Base-by-base conservation (phyloP, 2,888 invertebrate species). In the Xylota segnis region DNA sequence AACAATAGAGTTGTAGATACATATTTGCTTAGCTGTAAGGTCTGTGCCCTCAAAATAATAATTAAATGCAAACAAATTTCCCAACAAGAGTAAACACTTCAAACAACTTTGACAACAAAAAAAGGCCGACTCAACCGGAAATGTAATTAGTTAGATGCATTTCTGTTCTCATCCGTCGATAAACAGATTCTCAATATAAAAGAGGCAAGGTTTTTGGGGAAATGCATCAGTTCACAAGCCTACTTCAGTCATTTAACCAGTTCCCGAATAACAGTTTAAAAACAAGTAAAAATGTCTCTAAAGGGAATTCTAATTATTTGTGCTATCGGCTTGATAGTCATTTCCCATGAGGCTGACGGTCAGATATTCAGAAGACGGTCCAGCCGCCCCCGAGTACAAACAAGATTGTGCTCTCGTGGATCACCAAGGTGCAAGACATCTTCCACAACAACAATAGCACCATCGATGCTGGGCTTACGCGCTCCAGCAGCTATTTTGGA, bases 391-490 rank as follows among this genome's bases (percentile, higher is more conserved):
- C 50, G 76, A 16, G 58, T 58, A 6, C 66, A 76, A 23, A 9
- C 37, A 7, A 56, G 66, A 18, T 34, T 66, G 4, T 76, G 76
- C 5, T 9, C 34, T 2, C 75, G 75, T 5, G 75, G 65, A 4
- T 76, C 76, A 29, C 14, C 76, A 6, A 56, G 58, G 16, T 76
- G 76, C 29, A 66, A 47, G 50, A 59, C 32, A 7, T 0, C 58
- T 16, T 37, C 52, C n/a, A 12, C 27, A n/a, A 5, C 47, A 5
- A 18, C 18, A 6, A 14, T 7, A 18, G 34, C 18, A 5, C 9
- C 43, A 70, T 2, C 5, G 16, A 10, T 16, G 18, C 4, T 10
- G 34, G 5, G 3, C 2, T 5, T 2, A 54, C n/a, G 14, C 4
- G n/a, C 5, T 16, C n/a, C 65, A 10, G 23, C 27, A 45, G 0